These are phyloP conservation scores for Calephelis perditalis DNA, from an alignment of 2,888 invertebrate genomes.

Conservation along the genomic window DNA sequence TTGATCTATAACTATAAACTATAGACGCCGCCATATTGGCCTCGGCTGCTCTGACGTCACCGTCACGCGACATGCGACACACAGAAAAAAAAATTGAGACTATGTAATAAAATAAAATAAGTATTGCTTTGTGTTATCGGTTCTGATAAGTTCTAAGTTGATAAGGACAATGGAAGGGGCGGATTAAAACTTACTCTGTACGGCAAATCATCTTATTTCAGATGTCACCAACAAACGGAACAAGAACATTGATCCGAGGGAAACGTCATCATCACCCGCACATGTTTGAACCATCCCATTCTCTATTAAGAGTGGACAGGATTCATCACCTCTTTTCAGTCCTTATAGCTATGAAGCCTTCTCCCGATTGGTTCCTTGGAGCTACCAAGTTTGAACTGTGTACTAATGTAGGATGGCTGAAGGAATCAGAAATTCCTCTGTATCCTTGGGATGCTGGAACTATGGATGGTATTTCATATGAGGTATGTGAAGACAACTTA, in stretches of 20 bases:
- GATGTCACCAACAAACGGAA: constrained; percentile 48
- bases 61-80: too few species aligned
- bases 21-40: too few species aligned
- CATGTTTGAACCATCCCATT: constrained; percentile 60
- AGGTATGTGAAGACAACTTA: constrained; percentile 37
- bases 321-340: constrained; percentile 61
- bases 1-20: too few species aligned
- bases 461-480: constrained; percentile 62
- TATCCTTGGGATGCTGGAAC: constrained; percentile 69
- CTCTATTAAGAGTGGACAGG: constrained; percentile 62
- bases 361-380: constrained; percentile 70
- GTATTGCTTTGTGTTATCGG: too few species aligned
- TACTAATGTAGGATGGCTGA: constrained; percentile 49
- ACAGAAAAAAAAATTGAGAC: too few species aligned
- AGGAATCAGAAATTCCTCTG: constrained; percentile 43
- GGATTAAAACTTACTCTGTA: too few species aligned
- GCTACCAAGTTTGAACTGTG: constrained; percentile 61
- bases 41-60: too few species aligned
- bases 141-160: neutral
- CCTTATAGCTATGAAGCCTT: constrained; percentile 59
- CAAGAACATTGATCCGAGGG: constrained; percentile 61
- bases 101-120: too few species aligned
- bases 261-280: constrained; percentile 57
- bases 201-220: constrained; percentile 31
- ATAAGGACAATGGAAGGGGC: too few species aligned